Base-by-base conservation (phyloP, 1,140 invertebrate species). In the Wiebesia pumilae region DNA sequence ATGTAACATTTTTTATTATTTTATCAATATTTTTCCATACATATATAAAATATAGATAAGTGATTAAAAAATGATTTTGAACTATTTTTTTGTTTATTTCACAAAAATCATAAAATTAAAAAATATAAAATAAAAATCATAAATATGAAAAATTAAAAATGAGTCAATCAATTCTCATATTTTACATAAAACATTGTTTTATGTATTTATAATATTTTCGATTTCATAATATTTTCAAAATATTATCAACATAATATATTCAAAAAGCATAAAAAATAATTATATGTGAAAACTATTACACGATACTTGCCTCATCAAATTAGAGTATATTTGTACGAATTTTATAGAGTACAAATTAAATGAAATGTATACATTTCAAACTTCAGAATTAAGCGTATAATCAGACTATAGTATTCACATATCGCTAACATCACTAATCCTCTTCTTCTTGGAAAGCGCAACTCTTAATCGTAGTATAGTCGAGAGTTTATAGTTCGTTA, bases 401-500 rank as follows among this genome's bases (percentile, higher is more conserved):
- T 19, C 14, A 40, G 6, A 24, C 10, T n/a, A 43, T 3, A 43
- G 71, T 2, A 69, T 69, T 21, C 40, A 27, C 0, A 24, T 3
- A 4, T 62, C 58, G 24, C 24, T 3, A 62, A 75, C 40, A n/a
- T 43, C 43, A 43, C 24, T 19, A 35, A 3, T 58, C 54, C 9
- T 35, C 30, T 19, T 80, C 33, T 33, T 54, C 30, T 38, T 27
- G 24, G 54, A 30, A 38, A 58, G 77, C 12, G 12, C 81, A 78
- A 83, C 81, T 77, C 79, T 81, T 86, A 81, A 86, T 86, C 43
- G 69, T 78, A 82, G 58, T 86, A 24, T 54, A 38, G 75, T 38
- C 47, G 6, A 71, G 81, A 87, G 85, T 81, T 88, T 81, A 54
- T 54, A 81, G 85, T 90, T 91, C 86, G 87, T 89, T 90, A 89